A percentile compares a stretch with the other conserved stretches of the same genome.
Evolutionary conservation across 2,797 vertebrate species (phyloP).

Genomic region (Lateolabrax maculatus): DNA sequence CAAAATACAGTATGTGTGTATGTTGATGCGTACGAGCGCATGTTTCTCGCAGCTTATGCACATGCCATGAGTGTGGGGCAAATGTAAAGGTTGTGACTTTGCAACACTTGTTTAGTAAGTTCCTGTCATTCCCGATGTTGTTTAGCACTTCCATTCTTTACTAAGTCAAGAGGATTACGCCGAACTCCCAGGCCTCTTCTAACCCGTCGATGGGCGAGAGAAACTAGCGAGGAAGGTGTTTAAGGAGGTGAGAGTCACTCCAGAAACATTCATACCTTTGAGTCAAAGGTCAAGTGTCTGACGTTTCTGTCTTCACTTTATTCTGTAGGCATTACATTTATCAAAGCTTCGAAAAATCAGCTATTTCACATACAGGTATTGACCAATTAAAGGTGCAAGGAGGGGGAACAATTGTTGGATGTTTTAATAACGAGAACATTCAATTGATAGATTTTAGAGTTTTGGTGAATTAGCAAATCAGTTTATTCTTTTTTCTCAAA

Average conservation of each 20-base stretch:
- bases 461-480: not conserved
- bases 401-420: not conserved
- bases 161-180: constrained; percentile 12
- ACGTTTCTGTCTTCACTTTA: not conserved
- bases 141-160: constrained; percentile 33
- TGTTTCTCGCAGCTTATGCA: not conserved
- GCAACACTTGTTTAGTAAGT: constrained; percentile 25
- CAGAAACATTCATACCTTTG: constrained; percentile 11
- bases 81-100: constrained; percentile 47
- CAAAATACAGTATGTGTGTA: not conserved
- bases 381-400: not conserved
- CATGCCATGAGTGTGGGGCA: constrained; percentile 25
- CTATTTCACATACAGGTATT: not conserved
- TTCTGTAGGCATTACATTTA: not conserved
- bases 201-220: not conserved
- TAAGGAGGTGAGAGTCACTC: constrained; percentile 25
- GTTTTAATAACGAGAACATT: not conserved
- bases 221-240: constrained; percentile 11
- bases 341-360: not conserved
- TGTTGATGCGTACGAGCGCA: not conserved
- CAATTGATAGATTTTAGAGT: not conserved
- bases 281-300: constrained; percentile 11
- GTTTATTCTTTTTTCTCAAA: not conserved
- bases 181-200: not conserved
- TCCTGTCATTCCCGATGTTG: constrained; percentile 30